Percentiles rank a stretch among this genome's conserved stretches.
These are phyloP conservation scores for Calliphora vomitoria DNA, from an alignment of 2,888 invertebrate species.

Conservation along the genomic window DNA sequence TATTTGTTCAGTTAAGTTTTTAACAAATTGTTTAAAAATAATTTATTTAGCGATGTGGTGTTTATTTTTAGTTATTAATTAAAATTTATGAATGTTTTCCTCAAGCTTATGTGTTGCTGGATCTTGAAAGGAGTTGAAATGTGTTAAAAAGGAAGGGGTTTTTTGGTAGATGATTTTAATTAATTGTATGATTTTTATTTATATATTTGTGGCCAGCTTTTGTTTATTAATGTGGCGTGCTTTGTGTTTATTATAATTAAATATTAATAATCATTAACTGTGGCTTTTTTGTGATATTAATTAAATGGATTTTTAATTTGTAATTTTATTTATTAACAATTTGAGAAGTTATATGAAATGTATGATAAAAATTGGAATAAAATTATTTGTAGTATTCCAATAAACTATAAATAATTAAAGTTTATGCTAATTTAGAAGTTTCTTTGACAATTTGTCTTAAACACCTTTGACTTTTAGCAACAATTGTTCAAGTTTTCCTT, in stretches of 20 bases:
- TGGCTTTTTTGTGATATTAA: conserved; percentile 33
- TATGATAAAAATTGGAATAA: background rate
- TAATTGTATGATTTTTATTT: conserved; percentile 41
- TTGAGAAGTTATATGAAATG: background rate
- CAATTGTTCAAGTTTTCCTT: conserved; percentile 41
- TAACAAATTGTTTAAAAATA: conserved; percentile 17
- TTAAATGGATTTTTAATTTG: conserved; percentile 47
- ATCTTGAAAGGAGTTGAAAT: conserved; percentile 16
- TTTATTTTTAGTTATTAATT: conserved; percentile 50
- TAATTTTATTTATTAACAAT: conserved; percentile 18
- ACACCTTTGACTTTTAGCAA: conserved; percentile 60
- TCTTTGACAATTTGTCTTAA: conserved; percentile 37
- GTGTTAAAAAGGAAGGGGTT: conserved; percentile 11
- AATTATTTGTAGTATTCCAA: background rate
- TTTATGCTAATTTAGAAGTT: no score
- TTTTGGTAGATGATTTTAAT: conserved; percentile 16
- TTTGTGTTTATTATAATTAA: conserved; percentile 47
- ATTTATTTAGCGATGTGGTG: conserved; percentile 32
- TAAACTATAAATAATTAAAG: no score
- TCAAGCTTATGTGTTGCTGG: background rate
- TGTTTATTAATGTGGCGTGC: conserved; percentile 7
- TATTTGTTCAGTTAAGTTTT: conserved; percentile 5
- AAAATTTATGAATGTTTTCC: conserved; percentile 51
- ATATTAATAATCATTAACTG: conserved; percentile 58
- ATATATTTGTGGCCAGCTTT: background rate